phyloP scores from a whole-genome alignment of 2,888 invertebrate genomes.

The Operophtera brumata region DNA sequence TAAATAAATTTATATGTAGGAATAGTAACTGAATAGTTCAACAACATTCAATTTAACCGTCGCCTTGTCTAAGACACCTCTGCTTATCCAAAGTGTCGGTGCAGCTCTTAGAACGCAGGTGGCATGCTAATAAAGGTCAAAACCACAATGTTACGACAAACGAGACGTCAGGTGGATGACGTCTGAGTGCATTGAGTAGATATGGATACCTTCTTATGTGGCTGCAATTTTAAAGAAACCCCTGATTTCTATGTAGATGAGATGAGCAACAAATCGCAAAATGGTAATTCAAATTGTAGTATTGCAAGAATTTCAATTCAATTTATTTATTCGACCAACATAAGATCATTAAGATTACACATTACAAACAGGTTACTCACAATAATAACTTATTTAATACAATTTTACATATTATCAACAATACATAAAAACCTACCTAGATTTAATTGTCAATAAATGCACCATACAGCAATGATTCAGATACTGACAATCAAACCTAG shows the following conservation, averaged over 20 bases:
- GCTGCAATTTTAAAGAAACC: not conserved
- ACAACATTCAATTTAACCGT: not conserved
- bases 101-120: constrained; percentile 3
- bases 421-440: too few species aligned
- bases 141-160: not conserved
- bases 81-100: not conserved
- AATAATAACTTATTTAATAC: too few species aligned
- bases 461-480: too few species aligned
- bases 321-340: too few species aligned
- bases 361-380: too few species aligned
- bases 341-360: too few species aligned
- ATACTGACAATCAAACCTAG: too few species aligned
- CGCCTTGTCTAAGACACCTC: constrained; percentile 2
- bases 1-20: too few species aligned
- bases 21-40: too few species aligned
- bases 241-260: not conserved
- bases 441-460: too few species aligned
- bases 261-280: not conserved
- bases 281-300: not conserved
- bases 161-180: not conserved
- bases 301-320: too few species aligned
- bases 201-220: not conserved
- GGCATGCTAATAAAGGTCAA: constrained; percentile 7
- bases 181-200: not conserved
- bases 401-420: too few species aligned